Conservation (phyloP, 2,888 invertebrate species). For the Epinotia demarniana region DNA sequence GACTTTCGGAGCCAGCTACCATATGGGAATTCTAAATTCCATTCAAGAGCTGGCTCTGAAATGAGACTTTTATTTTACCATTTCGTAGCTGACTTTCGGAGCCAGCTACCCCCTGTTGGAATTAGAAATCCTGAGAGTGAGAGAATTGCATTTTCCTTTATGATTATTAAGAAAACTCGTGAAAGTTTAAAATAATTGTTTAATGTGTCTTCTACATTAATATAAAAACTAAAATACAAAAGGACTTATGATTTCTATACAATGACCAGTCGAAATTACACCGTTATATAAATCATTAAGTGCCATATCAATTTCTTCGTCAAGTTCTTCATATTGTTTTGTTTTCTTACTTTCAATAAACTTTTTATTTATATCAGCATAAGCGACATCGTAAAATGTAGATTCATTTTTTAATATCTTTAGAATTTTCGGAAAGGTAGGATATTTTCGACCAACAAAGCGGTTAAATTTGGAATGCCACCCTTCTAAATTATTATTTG, state of each 20-base stretch:
- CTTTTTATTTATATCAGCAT: not conserved
- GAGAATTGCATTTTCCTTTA: slow-evolving; percentile 2
- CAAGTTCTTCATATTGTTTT: slow-evolving; percentile 5
- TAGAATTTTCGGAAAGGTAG: not conserved
- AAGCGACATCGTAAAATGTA: not conserved
- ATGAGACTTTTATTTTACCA: no score
- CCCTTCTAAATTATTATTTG: slow-evolving; percentile 1
- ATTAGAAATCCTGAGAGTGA: not conserved
- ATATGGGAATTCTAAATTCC: no score
- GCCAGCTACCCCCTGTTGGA: no score
- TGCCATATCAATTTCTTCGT: slow-evolving; percentile 2
- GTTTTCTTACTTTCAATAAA: slow-evolving; percentile 1
- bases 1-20: no score
- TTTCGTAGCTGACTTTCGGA: no score
- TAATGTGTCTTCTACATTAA: not conserved
- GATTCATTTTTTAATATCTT: not conserved
- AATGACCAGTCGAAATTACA: slow-evolving; percentile 2
- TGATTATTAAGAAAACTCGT: not conserved
- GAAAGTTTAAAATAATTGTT: not conserved
- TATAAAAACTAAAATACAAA: slow-evolving; percentile 10
- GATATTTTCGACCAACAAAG: not conserved
- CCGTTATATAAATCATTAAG: slow-evolving; percentile 1
- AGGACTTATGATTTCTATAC: not conserved
- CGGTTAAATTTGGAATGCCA: not conserved
- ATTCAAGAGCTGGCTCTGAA: not conserved